Evolutionary conservation across 2,797 vertebrate genomes (phyloP).

Genomic region (Chloroceryle amazona): DNA sequence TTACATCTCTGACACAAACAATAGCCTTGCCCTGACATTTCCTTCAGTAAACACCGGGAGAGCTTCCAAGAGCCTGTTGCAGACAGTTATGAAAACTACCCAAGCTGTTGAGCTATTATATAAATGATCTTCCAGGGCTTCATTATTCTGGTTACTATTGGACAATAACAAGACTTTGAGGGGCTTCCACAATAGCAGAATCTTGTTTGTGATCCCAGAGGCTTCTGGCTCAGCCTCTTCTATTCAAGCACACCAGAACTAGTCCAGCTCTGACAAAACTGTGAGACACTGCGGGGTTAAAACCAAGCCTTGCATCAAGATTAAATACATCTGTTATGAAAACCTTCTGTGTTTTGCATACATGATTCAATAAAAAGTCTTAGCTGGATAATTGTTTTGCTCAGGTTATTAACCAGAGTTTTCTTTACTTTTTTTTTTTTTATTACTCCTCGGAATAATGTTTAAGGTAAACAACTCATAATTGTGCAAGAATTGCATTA

Average conservation of each 20-base stretch:
- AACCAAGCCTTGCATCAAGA: conserved; percentile 21
- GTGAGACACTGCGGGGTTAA: conserved; percentile 23
- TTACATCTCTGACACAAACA: not conserved
- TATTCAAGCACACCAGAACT: not conserved
- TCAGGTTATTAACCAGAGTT: conserved; percentile 53
- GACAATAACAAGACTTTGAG: conserved; percentile 5
- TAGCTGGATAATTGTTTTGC: conserved; percentile 44
- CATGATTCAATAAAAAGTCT: conserved; percentile 45
- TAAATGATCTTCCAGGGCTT: conserved; percentile 14
- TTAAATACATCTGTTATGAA: conserved; percentile 62
- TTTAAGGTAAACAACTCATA: conserved; percentile 40
- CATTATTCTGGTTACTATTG: not conserved
- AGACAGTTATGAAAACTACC: conserved; percentile 15
- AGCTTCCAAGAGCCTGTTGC: conserved; percentile 2
- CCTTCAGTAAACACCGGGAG: conserved; percentile 1
- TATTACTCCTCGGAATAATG: not conserved
- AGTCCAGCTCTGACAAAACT: not conserved
- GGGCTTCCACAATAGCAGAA: not conserved
- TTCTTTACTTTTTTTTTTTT: not conserved
- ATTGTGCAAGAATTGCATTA: not conserved
- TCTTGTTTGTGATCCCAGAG: not conserved
- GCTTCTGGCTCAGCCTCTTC: not conserved
- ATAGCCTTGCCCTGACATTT: not conserved
- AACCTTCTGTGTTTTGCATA: conserved; percentile 54
- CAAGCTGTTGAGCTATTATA: not conserved